Percentiles rank a stretch among this genome's conserved stretches.
Conservation (phyloP, 2,113 vertebrate genomes). For the Naja naja region DNA sequence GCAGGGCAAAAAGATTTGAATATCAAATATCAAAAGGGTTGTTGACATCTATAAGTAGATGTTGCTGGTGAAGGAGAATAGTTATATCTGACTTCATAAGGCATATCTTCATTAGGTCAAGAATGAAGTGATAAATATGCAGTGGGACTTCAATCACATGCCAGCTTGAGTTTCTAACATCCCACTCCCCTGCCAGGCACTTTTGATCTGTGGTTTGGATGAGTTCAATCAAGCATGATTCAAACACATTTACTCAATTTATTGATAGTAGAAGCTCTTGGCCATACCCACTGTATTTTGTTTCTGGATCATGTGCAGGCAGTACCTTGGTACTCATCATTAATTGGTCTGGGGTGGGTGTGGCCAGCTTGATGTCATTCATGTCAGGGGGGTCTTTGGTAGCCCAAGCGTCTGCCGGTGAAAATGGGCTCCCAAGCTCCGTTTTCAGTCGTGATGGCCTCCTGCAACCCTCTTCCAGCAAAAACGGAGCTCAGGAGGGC, state of each 20-base stretch:
- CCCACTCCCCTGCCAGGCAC: background rate
- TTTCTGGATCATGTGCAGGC: conserved; percentile 41
- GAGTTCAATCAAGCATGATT: conserved; percentile 53
- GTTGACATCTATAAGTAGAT: background rate
- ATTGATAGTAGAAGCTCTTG: conserved; percentile 50
- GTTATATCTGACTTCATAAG: background rate
- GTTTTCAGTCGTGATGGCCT: too few relatives aligned
- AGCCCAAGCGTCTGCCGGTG: too few relatives aligned
- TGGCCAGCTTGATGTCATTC: too few relatives aligned
- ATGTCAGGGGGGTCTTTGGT: too few relatives aligned
- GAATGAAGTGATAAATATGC: conserved; percentile 10
- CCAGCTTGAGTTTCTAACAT: background rate
- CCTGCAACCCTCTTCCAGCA: too few relatives aligned
- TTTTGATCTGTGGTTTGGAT: conserved; percentile 48
- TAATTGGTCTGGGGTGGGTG: too few relatives aligned
- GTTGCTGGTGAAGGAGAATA: background rate
- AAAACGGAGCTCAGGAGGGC: too few relatives aligned
- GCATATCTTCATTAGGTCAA: conserved; percentile 16
- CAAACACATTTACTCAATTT: conserved; percentile 58
- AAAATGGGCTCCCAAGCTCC: too few relatives aligned
- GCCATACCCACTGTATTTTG: conserved; percentile 47
- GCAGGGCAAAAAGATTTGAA: background rate
- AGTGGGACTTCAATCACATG: background rate
- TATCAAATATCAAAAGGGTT: background rate
- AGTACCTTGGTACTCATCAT: too few relatives aligned